Conservation (phyloP, 2,888 invertebrate genomes). For the Camptogramma bilineatum region DNA sequence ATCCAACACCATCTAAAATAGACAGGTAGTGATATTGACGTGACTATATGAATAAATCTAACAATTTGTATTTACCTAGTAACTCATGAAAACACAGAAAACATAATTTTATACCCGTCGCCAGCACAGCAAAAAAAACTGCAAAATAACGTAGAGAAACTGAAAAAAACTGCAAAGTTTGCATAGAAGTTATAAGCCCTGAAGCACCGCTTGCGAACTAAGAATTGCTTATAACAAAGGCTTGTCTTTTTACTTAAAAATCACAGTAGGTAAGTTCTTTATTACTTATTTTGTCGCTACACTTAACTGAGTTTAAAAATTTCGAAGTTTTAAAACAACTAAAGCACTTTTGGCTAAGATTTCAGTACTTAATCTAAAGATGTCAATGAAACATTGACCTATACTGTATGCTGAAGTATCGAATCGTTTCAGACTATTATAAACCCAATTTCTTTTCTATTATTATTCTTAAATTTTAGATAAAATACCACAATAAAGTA, state of each 20-base stretch:
- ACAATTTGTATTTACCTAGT: background rate
- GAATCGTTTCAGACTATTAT: no score
- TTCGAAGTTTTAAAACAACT: no score
- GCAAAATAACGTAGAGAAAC: conserved; percentile 14
- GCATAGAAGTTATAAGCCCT: conserved; percentile 15
- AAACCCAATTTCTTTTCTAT: no score
- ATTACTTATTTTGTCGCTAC: no score
- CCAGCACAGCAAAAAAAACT: conserved; percentile 6
- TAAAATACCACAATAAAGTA: conserved; percentile 14
- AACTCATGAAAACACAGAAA: background rate
- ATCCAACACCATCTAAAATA: no score
- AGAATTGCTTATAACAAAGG: background rate
- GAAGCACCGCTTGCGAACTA: background rate
- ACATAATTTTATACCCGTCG: background rate
- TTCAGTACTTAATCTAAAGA: no score
- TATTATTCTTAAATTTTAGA: background rate
- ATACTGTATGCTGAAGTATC: no score
- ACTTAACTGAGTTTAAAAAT: no score
- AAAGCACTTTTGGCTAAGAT: no score
- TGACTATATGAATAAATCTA: background rate
- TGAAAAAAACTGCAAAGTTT: conserved; percentile 7
- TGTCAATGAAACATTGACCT: no score
- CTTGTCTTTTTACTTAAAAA: background rate
- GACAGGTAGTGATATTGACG: background rate
- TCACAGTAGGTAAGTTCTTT: background rate